A percentile compares a stretch with the other conserved stretches of the same genome.
These are phyloP conservation scores for Philaethria dido DNA, from an alignment of 2,888 invertebrate genomes.

Conservation along the genomic window DNA sequence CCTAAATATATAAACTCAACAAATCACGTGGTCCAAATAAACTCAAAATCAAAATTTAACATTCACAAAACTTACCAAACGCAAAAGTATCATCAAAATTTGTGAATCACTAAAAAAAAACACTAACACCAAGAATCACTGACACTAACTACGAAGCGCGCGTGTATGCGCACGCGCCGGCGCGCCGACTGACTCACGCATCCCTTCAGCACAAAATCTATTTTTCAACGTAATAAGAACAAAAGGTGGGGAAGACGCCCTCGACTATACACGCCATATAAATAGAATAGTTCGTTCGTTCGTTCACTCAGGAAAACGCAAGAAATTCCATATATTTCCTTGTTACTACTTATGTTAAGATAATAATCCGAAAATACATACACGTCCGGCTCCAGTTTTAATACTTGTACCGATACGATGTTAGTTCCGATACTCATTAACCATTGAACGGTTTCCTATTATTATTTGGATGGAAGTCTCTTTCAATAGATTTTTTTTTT, in stretches of 20 bases:
- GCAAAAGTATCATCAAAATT: conserved; percentile 23
- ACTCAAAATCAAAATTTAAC: not conserved
- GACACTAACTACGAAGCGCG: conserved; percentile 43
- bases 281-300: conserved; percentile 72
- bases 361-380: conserved; percentile 70
- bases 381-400: conserved; percentile 67
- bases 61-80: conserved; percentile 25
- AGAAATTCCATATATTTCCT: conserved; percentile 60
- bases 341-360: conserved; percentile 55
- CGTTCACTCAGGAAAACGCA: conserved; percentile 76
- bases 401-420: conserved; percentile 67
- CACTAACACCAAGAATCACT: conserved; percentile 41
- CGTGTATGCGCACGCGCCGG: conserved; percentile 69
- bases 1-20: conserved; percentile 30
- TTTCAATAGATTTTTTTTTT: conserved; percentile 35
- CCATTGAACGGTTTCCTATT: conserved; percentile 46
- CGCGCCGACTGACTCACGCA: conserved; percentile 76
- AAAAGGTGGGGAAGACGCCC: conserved; percentile 82
- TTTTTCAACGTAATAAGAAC: conserved; percentile 78
- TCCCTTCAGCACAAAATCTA: conserved; percentile 73
- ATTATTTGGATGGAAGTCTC: conserved; percentile 30
- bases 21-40: conserved; percentile 31
- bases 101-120: conserved; percentile 36
- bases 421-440: conserved; percentile 78
- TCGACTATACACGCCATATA: conserved; percentile 62